Base-by-base conservation (phyloP, 1,140 invertebrate genomes). In the Chrysopa pallens region DNA sequence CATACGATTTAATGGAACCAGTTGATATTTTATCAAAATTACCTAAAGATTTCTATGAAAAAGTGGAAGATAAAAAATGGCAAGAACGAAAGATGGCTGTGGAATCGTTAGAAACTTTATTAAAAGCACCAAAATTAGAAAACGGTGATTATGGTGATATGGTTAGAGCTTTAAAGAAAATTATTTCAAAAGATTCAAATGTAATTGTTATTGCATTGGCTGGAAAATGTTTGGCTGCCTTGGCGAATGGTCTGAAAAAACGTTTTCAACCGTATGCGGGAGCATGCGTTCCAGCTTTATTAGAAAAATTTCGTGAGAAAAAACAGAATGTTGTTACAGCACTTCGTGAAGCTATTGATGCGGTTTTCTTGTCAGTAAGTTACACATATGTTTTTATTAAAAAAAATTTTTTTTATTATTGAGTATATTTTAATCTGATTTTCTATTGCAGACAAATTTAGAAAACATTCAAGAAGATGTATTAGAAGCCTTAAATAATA, bases 251-350 rank as follows among this genome's bases (percentile, higher is more conserved):
- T 11, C 65, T 98, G 12, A 82, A 91, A 36, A 90, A 82, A 55
- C 78, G 83, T 44, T 98, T 97, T 62, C 68, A 74, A 8, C 73
- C 78, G 0, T 94, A 95, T 67, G 80, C 90, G 0, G 54, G 68
- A n/a, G 70, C 78, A 27, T 83, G 84, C 53, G 66, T 95, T 7
- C 72, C 84, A 1, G 73, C 78, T 0, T 69, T 93, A 15, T 60
- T 98, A 7, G 91, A 96, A 52, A 97, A 97, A 66, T 98, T 98
- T 55, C 94, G 93, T 56, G 95, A 98, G 61, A 98, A 96, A 66
- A 98, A 98, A 56, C 69, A 77, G 31, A 88, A 78, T 59, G 91
- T 96, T 38, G 88, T 97, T 0, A 55, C 69, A 29, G 77, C 81
- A 1, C 63, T 98, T 12, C 64, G 86, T 31, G 92, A 97, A 49